phyloP scores from a whole-genome alignment of 1,140 invertebrate genomes.

The Aphis gossypii region DNA sequence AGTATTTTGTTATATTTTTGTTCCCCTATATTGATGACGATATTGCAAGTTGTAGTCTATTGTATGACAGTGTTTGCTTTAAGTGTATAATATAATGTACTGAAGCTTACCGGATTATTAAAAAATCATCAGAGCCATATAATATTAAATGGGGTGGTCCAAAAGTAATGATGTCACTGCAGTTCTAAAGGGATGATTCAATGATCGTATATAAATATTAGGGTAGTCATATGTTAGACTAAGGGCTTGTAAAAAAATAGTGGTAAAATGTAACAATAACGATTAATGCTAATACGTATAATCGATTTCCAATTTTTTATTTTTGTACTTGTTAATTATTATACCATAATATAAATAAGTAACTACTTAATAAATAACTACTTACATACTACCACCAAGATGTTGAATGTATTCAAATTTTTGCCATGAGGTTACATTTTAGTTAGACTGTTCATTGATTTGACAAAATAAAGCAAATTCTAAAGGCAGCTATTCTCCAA shows the following conservation, averaged over 20 bases:
- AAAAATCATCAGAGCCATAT: conserved; percentile 6
- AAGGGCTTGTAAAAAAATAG: background rate
- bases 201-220: background rate
- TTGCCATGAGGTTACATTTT: no score
- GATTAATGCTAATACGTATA: background rate
- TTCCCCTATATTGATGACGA: background rate
- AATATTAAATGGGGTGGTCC: background rate
- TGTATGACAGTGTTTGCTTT: conserved; percentile 10
- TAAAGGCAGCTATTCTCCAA: no score
- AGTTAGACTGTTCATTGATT: no score
- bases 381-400: no score
- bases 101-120: background rate
- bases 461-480: no score
- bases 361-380: no score
- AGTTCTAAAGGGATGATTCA: background rate
- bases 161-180: background rate
- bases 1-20: background rate
- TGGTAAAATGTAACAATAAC: background rate
- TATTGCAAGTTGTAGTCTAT: background rate
- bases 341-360: no score
- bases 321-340: background rate
- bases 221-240: background rate
- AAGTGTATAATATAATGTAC: background rate
- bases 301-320: background rate
- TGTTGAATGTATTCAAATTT: no score